phyloP scores from a whole-genome alignment of 2,888 invertebrate genomes.

The Alentia gelatinosa region DNA sequence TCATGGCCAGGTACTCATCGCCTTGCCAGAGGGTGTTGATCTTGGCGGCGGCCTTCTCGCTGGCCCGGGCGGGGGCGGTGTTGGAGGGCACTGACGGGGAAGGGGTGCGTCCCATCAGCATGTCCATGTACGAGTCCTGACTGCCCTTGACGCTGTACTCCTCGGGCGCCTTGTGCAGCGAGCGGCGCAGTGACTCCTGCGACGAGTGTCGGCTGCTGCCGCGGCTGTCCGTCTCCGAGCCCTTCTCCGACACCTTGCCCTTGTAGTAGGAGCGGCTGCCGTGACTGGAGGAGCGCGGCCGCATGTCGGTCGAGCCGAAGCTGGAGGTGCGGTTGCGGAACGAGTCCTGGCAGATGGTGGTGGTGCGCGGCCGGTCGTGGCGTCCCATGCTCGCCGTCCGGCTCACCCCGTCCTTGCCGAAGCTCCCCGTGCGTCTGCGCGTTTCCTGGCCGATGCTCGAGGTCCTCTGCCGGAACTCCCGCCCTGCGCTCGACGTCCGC shows the following conservation, averaged over 20 bases:
- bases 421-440: constrained; percentile 43
- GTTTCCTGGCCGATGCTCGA: constrained; percentile 44
- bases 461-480: constrained; percentile 58
- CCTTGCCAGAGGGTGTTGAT: neutral
- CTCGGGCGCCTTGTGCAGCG: constrained; percentile 39
- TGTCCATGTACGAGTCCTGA: constrained; percentile 27
- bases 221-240: constrained; percentile 74
- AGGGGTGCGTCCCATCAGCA: constrained; percentile 15
- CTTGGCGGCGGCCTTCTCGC: neutral
- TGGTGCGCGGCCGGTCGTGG: constrained; percentile 57
- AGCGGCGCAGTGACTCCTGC: constrained; percentile 49
- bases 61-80: neutral
- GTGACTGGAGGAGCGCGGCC: constrained; percentile 77
- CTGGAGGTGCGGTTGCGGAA: constrained; percentile 74
- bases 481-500: constrained; percentile 53
- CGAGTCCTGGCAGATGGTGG: constrained; percentile 61
- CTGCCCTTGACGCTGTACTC: constrained; percentile 11
- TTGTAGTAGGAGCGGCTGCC: constrained; percentile 62
- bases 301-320: constrained; percentile 68
- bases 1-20: constrained; percentile 33
- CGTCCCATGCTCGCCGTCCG: constrained; percentile 6
- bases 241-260: constrained; percentile 17
- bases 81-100: neutral
- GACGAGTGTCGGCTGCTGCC: constrained; percentile 64
- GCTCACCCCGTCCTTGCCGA: constrained; percentile 48